These are phyloP conservation scores for Tachina grossa DNA, from an alignment of 2,888 invertebrate genomes.

Conservation along the genomic window DNA sequence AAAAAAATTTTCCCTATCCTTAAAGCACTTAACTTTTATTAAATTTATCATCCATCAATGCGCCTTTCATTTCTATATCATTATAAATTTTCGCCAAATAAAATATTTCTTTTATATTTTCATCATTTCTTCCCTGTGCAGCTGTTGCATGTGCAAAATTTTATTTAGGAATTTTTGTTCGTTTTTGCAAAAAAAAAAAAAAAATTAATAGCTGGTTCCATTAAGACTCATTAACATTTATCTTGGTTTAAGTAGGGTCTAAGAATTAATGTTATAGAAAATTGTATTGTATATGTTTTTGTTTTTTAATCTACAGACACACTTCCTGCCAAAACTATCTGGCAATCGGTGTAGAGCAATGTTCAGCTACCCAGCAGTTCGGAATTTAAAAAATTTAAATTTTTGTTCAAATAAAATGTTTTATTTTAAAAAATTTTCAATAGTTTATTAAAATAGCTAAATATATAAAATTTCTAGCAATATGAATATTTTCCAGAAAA, in stretches of 20 bases:
- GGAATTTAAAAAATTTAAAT: neutral
- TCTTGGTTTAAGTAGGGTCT: neutral
- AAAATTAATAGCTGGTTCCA: neutral
- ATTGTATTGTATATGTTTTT: constrained; percentile 42
- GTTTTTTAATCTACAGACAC: constrained; percentile 36
- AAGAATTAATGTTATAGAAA: constrained; percentile 38
- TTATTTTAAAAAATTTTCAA: neutral
- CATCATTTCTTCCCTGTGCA: too few species aligned
- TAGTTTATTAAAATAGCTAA: too few species aligned
- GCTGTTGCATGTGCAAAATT: too few species aligned
- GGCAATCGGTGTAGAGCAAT: constrained; percentile 13
- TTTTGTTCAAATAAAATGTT: neutral
- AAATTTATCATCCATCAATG: too few species aligned
- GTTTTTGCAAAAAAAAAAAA: too few species aligned
- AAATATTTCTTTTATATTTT: neutral
- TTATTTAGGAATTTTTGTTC: too few species aligned
- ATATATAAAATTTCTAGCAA: too few species aligned
- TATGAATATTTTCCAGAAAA: neutral
- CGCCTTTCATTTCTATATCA: too few species aligned
- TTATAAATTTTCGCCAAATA: too few species aligned
- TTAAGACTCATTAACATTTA: neutral
- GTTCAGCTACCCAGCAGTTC: neutral
- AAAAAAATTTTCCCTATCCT: too few species aligned
- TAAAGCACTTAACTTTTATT: too few species aligned
- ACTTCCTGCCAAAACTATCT: constrained; percentile 17